phyloP scores from a whole-genome alignment of 2,888 invertebrate genomes.

The Ormyrus pomaceus region DNA sequence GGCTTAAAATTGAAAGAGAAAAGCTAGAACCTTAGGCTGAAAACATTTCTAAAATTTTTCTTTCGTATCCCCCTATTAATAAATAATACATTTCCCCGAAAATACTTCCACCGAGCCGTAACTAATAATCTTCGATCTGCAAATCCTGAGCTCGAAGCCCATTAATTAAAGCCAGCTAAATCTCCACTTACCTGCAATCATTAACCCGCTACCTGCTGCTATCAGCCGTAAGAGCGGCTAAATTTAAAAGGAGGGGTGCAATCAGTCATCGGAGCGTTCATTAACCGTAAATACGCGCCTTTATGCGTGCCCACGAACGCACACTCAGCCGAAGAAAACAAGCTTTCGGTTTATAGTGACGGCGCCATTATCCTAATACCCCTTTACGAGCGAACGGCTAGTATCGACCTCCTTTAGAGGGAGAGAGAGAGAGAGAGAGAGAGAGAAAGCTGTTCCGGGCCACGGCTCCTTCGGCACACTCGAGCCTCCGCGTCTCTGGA shows the following conservation, averaged over 20 bases:
- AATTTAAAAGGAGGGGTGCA: neutral
- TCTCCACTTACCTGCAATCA: no score
- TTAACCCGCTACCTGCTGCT: no score
- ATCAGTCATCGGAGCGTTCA: neutral
- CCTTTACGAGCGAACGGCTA: conserved; percentile 43
- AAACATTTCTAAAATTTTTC: no score
- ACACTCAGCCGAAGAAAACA: conserved; percentile 30
- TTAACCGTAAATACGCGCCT: neutral
- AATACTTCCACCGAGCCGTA: no score
- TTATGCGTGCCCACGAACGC: neutral
- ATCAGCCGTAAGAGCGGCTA: no score
- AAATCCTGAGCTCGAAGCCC: no score
- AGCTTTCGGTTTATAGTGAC: conserved; percentile 43
- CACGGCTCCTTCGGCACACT: conserved; percentile 30
- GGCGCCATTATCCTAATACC: conserved; percentile 50
- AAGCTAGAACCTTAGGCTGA: no score
- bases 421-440: neutral
- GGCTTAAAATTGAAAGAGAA: no score
- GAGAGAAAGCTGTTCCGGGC: conserved; percentile 15
- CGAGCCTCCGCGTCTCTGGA: neutral
- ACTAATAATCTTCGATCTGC: no score
- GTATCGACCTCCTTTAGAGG: conserved; percentile 43
- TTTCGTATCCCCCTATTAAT: no score
- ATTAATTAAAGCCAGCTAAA: no score
- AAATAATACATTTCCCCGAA: no score